These are phyloP conservation scores for Bufo bufo DNA, from an alignment of 2,113 vertebrate genomes.

Conservation along the genomic window DNA sequence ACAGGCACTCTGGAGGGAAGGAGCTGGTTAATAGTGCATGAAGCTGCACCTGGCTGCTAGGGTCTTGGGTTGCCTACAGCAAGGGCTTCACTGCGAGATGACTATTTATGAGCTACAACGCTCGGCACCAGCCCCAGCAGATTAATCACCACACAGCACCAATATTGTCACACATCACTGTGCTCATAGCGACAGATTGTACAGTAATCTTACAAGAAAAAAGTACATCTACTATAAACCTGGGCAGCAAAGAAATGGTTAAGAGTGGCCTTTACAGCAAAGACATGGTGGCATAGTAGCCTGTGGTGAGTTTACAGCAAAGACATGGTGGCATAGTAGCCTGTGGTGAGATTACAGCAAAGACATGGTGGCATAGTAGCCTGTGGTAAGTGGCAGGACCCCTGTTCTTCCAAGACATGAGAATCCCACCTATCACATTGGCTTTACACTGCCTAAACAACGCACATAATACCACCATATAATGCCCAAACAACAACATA, in stretches of 20 bases:
- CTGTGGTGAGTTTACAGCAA: neutral
- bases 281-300: no score
- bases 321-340: no score
- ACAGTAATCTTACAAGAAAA: neutral
- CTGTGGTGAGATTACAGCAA: neutral
- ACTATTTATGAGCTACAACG: neutral
- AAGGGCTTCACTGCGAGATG: constrained; percentile 3
- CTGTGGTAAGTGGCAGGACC: no score
- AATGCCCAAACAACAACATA: no score
- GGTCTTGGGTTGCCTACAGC: neutral
- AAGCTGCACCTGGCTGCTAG: constrained; percentile 27
- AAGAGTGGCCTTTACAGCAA: neutral
- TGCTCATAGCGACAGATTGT: neutral
- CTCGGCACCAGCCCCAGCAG: neutral
- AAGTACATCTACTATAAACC: neutral
- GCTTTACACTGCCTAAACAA: no score
- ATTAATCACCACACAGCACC: neutral
- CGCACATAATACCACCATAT: no score
- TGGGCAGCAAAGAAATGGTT: neutral
- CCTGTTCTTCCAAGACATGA: no score
- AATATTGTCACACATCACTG: neutral
- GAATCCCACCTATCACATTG: no score
- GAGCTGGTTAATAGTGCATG: constrained; percentile 19
- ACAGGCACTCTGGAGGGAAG: constrained; percentile 13
- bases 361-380: no score